Conservation (phyloP, 2,113 vertebrate species). For the Cettia cetti region DNA sequence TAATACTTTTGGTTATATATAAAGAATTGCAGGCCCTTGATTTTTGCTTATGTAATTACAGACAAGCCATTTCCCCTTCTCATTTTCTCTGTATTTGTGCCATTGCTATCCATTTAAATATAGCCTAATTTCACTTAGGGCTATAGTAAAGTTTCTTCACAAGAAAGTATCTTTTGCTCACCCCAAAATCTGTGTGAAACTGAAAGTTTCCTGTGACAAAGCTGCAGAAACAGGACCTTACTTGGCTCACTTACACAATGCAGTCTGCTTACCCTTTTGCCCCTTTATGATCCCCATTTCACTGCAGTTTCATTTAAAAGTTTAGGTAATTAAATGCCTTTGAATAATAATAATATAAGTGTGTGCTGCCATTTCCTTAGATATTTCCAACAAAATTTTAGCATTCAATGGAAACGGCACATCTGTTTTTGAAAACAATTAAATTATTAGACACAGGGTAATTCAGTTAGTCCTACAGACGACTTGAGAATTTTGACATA, state of each 20-base stretch:
- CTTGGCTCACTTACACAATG: fast-evolving
- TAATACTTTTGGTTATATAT: background rate
- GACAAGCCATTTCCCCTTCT: background rate
- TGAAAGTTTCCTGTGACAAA: background rate
- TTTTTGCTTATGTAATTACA: background rate
- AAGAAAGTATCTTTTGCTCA: background rate
- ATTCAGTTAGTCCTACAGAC: conserved; percentile 60
- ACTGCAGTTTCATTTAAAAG: background rate
- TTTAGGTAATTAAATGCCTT: conserved; percentile 12
- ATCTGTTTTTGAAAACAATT: conserved; percentile 73
- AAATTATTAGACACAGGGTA: conserved; percentile 71
- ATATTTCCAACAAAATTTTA: conserved; percentile 63
- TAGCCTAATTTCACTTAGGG: background rate
- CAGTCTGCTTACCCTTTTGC: background rate
- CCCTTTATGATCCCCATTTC: background rate
- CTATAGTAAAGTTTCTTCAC: background rate
- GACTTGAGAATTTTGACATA: conserved; percentile 53
- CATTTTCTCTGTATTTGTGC: background rate
- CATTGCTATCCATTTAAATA: background rate
- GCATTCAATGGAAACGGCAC: conserved; percentile 55
- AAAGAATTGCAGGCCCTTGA: background rate
- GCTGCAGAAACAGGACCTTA: background rate
- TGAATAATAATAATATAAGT: conserved; percentile 14
- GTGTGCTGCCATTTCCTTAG: conserved; percentile 49
- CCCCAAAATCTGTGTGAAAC: background rate